A percentile compares a stretch with the other conserved stretches of the same genome.
Conservation (phyloP, 2,888 invertebrate genomes). For the Seira sanloemensis region DNA sequence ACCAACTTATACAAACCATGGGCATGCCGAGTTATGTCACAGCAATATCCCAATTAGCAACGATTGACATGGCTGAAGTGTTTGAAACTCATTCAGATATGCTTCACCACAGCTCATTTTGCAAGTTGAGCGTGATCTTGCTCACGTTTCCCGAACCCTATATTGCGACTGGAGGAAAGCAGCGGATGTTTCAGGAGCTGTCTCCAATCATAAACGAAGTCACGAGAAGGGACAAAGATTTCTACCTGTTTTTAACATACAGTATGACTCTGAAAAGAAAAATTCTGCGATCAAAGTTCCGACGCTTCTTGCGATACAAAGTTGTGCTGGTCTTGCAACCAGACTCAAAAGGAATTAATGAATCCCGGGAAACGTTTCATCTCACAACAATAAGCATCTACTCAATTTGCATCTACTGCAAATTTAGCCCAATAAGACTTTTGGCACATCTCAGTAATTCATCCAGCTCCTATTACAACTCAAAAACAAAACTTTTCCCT, state of each 20-base stretch:
- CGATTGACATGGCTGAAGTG: background rate
- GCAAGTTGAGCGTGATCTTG: constrained; percentile 12
- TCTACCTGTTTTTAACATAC: background rate
- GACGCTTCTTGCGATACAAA: background rate
- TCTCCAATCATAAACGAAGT: constrained; percentile 1
- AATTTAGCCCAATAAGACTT: background rate
- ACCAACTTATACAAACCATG: no score
- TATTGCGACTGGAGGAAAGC: background rate
- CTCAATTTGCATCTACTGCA: background rate
- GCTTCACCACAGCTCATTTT: background rate
- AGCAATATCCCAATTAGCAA: no score
- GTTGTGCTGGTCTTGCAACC: background rate
- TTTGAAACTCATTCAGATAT: background rate
- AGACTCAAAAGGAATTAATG: background rate
- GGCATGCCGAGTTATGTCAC: no score
- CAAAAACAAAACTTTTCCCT: constrained; percentile 9
- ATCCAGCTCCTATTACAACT: background rate
- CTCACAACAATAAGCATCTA: background rate
- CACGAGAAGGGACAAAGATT: constrained; percentile 9
- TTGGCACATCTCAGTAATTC: background rate
- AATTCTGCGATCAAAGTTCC: background rate
- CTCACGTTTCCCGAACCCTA: background rate
- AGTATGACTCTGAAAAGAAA: background rate
- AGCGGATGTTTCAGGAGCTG: background rate
- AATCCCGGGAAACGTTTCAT: background rate